Base-by-base conservation (phyloP, 2,888 invertebrate species). In the Ichneumoninae sp. region DNA sequence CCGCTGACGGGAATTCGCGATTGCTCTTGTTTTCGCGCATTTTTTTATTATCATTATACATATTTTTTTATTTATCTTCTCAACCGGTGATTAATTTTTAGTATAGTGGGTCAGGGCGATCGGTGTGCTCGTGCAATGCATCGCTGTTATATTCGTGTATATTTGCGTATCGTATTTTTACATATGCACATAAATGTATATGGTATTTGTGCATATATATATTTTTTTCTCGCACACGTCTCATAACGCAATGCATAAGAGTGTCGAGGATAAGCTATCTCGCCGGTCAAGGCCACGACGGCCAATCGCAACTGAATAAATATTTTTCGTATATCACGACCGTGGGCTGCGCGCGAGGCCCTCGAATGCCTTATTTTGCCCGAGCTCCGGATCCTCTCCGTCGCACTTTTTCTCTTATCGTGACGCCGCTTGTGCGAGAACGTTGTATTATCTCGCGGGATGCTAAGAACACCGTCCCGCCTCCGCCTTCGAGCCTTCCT, bases 231-330 rank as follows among this genome's bases (percentile, higher is more conserved):
- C 54, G 40, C 66, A 57, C 30, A 77, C 44, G 19, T 30, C 44
- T 33, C 10, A 13, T 16, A 57, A 54, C 52, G 36, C 47, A 75
- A 75, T 52, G 66, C 66, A 66, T 66, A 66, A 19, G 63, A 60
- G 60, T 1, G 60, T 60, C 26, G 19, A 26, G 70, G 79, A 82
- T 82, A 83, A 82, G 81, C 30, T 86, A 84, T 86, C 77, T 26
- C 63, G 50, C 52, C 81, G 81, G 79, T 86, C 86, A 86, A 86
- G 86, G 83, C 82, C 81, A 75, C 60, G 75, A 65, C 54, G 71
- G 83, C 63, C 47, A 75, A 80, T 54, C 73, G 71, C 52, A 57
- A 83, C 65, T 79, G 81, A 78, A 84, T 82, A 86, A 86, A 86
- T 84, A 86, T 86, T 86, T 82, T 80, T 10, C 80, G 60, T 76